Percentiles rank a stretch among this genome's conserved stretches.
Evolutionary conservation across 1,140 invertebrate genomes (phyloP).

Genomic region (Adoxophyes honmai): DNA sequence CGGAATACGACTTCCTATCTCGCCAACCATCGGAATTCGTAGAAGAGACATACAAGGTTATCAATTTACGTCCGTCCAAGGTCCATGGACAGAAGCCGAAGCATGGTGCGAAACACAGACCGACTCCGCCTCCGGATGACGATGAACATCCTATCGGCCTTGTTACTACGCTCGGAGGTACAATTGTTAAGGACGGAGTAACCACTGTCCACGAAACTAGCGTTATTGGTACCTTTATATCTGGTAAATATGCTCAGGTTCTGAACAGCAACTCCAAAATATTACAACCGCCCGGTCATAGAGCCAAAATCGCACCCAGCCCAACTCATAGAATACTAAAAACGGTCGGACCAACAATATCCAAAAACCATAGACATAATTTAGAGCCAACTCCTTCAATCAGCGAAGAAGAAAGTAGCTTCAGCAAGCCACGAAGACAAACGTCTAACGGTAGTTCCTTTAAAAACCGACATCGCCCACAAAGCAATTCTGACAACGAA

Average conservation of each 20-base stretch:
- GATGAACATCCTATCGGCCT: slow-evolving; percentile 85
- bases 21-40: slow-evolving; percentile 88
- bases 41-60: slow-evolving; percentile 84
- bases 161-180: slow-evolving; percentile 89
- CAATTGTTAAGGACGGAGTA: slow-evolving; percentile 87
- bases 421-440: slow-evolving; percentile 76
- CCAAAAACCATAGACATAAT: slow-evolving; percentile 71
- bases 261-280: slow-evolving; percentile 85
- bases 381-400: slow-evolving; percentile 81
- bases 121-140: slow-evolving; percentile 59
- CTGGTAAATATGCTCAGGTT: slow-evolving; percentile 91
- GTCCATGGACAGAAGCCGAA: slow-evolving; percentile 65
- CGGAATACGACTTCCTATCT: slow-evolving; percentile 90
- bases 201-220: slow-evolving; percentile 92
- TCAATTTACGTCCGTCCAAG: slow-evolving; percentile 77
- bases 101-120: slow-evolving; percentile 62
- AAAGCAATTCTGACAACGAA: slow-evolving; percentile 55
- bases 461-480: slow-evolving; percentile 70
- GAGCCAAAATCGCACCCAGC: slow-evolving; percentile 81
- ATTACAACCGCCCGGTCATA: slow-evolving; percentile 60
- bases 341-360: slow-evolving; percentile 82
- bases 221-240: slow-evolving; percentile 92
- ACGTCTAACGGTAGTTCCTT: slow-evolving; percentile 59
- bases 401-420: slow-evolving; percentile 78
- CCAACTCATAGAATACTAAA: slow-evolving; percentile 83